Evolutionary conservation across 2,797 vertebrate genomes (phyloP), one percentile per base, ranked within the genome.

Genomic region (Platyrinchus mystaceus): DNA sequence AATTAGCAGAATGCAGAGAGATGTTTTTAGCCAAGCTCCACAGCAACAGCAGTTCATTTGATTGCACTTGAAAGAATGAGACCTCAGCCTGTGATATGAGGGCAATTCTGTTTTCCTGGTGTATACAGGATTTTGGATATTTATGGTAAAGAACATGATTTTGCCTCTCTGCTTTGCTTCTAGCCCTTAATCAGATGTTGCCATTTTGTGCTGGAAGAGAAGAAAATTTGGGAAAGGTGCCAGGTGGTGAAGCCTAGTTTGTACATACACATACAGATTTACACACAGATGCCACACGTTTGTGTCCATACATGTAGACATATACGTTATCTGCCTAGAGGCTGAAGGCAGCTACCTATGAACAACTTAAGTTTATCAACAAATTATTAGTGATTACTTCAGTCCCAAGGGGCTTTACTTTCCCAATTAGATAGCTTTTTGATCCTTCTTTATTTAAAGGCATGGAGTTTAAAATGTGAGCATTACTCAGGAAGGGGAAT

Each of bases 41-140:
- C 93, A 84, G 85, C 86, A 94, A 70, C 77, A 93, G 84, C 56
- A 82, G 92, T 41, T 95, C 60, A 43, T 89, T 67, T 84, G 78
- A 84, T 84, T 91, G 77, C 74, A 73, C 67, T 73, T 89, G 59
- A 87, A 47, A 90, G 83, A 86, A 86, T 23, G 66, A 90, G 85
- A 90, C 22, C 28, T 93, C 78, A 93, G 93, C 58, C 69, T 47
- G 39, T 2, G 12, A 67, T 37, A 84, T 0, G 11, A 83, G 24
- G 44, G 64, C 84, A 82, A 44, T 50, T 81, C 52, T 84, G 36
- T 73, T 86, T 79, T 86, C 59, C 55, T 41, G 32, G 24, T 24
- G 41, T 58, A 55, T 12, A 56, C 16, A 84, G 24, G 22, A 76
- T 94, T 79, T 55, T 49, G 17, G n/a, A 80, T 52, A 39, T 56